Conservation (phyloP, 2,113 vertebrate species). For the Formicarius rufipectus region DNA sequence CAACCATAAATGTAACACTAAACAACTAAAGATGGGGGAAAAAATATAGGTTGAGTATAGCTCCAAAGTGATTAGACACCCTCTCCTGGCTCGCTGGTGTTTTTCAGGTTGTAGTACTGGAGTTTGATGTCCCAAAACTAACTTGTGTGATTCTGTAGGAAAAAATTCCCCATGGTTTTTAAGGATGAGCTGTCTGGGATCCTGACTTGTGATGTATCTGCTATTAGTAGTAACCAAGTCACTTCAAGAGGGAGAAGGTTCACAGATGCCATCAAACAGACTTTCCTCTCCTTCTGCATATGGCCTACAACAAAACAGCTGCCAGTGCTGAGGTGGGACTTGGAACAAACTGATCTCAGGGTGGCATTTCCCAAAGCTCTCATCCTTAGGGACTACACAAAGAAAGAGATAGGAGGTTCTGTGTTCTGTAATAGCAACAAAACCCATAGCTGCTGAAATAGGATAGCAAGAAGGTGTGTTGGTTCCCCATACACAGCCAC, state of each 20-base stretch:
- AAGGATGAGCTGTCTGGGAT: neutral
- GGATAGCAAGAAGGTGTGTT: neutral
- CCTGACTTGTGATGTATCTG: neutral
- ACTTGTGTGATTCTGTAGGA: neutral
- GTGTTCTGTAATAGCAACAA: neutral
- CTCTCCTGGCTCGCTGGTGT: neutral
- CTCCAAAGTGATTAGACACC: neutral
- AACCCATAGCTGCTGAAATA: fast-evolving
- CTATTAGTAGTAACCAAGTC: neutral
- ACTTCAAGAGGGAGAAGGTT: neutral
- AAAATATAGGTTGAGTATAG: neutral
- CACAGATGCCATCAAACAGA: neutral
- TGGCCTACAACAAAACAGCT: fast-evolving
- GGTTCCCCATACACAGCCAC: neutral
- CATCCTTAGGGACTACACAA: fast-evolving
- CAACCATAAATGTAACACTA: neutral
- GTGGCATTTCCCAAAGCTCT: neutral
- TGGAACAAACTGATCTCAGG: neutral
- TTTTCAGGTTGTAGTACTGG: neutral
- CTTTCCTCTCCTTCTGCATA: neutral
- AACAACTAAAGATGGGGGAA: neutral
- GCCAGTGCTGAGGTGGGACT: neutral
- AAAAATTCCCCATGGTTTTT: neutral
- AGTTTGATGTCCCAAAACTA: neutral
- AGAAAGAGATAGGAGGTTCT: neutral